A percentile compares a stretch with the other conserved stretches of the same genome.
These are phyloP conservation scores for Coleophora flavipennella DNA, from an alignment of 2,888 invertebrate genomes.

Conservation along the genomic window DNA sequence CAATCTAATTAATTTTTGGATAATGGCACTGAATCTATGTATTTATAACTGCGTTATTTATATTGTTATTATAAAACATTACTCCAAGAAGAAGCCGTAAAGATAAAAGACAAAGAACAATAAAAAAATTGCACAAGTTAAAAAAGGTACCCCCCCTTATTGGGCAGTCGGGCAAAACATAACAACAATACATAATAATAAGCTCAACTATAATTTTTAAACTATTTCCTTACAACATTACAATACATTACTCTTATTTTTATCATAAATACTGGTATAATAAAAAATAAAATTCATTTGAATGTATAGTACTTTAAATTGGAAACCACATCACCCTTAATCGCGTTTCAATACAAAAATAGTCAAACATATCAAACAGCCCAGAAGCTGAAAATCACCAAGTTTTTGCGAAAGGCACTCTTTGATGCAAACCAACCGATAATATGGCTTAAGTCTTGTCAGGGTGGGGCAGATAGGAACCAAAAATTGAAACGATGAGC, in stretches of 20 bases:
- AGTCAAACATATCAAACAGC: conserved; percentile 36
- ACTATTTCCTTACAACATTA: conserved; percentile 30
- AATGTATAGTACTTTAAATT: conserved; percentile 8
- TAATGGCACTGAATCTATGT: conserved; percentile 29
- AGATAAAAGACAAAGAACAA: no score
- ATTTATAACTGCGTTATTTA: conserved; percentile 16
- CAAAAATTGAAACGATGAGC: conserved; percentile 27
- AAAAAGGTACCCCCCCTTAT: no score
- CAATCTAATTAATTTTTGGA: conserved; percentile 2
- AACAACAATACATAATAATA: conserved; percentile 39
- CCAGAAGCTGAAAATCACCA: conserved; percentile 42
- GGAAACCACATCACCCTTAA: no score
- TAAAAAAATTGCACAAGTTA: conserved; percentile 33
- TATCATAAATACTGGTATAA: conserved; percentile 9
- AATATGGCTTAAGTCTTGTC: conserved; percentile 16
- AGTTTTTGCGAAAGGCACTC: conserved; percentile 57
- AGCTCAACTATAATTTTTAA: no score
- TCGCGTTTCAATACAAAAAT: conserved; percentile 19
- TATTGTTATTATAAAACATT: conserved; percentile 11
- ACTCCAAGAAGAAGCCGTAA: no score
- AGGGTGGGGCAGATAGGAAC: conserved; percentile 18
- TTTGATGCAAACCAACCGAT: conserved; percentile 37
- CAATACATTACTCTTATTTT: background rate
- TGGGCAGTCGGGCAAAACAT: no score
- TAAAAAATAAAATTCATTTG: conserved; percentile 22